These are phyloP conservation scores for Chalcosyrphus nemorum DNA, from an alignment of 2,888 invertebrate species.

Conservation along the genomic window DNA sequence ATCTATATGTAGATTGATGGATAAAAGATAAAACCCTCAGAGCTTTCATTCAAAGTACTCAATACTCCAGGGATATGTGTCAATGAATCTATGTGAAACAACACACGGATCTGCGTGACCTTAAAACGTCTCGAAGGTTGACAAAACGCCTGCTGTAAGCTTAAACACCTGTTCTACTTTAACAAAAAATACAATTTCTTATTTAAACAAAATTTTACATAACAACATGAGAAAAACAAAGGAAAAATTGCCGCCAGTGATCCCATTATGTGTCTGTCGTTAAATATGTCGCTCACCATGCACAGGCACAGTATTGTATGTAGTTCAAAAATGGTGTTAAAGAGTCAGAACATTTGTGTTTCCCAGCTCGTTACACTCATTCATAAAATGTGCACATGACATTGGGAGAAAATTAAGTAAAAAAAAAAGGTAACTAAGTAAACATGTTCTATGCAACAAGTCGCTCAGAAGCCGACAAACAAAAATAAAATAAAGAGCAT, in stretches of 20 bases:
- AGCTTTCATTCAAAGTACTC: no score
- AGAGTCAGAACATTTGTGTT: conserved; percentile 19
- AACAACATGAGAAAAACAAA: background rate
- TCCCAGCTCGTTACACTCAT: conserved; percentile 5
- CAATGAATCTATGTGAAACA: no score
- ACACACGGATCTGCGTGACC: no score
- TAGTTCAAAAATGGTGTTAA: conserved; percentile 55
- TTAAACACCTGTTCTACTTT: background rate
- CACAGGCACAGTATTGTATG: background rate
- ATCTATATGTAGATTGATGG: no score
- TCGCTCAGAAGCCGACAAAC: background rate
- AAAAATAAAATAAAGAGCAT: background rate
- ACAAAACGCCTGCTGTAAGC: no score
- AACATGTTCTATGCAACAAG: background rate
- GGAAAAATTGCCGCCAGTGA: background rate
- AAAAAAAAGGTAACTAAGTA: no score
- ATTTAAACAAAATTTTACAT: conserved; percentile 1
- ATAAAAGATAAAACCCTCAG: no score
- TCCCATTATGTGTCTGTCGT: conserved; percentile 37
- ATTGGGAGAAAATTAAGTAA: conserved; percentile 8
- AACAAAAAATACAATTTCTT: background rate
- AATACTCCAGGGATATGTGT: no score
- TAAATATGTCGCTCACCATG: background rate
- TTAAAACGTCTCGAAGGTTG: conserved; percentile 22
- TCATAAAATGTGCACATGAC: conserved; percentile 34